phyloP scores from a whole-genome alignment of 2,888 invertebrate genomes.

The Dasypogon diadema region DNA sequence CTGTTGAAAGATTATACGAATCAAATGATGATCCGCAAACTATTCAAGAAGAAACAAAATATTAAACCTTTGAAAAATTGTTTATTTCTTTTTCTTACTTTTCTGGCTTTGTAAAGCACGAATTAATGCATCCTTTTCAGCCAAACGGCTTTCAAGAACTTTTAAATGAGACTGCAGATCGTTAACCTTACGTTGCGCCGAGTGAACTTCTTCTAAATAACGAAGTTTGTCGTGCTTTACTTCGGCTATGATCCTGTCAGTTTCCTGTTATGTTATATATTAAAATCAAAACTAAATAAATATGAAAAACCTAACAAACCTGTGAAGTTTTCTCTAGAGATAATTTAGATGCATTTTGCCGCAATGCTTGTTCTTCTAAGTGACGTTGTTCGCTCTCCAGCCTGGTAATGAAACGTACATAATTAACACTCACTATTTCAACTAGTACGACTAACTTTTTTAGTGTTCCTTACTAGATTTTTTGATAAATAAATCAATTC shows the following conservation, averaged over 20 bases:
- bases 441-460: no score
- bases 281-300: slow-evolving; percentile 50
- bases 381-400: slow-evolving; percentile 86
- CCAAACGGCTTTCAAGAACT: slow-evolving; percentile 87
- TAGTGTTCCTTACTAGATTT: no score
- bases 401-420: no score
- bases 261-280: slow-evolving; percentile 72
- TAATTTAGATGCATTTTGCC: slow-evolving; percentile 86
- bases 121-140: slow-evolving; percentile 92
- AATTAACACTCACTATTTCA: no score
- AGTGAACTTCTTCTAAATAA: slow-evolving; percentile 90
- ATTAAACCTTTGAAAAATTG: no score
- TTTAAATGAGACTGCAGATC: slow-evolving; percentile 89
- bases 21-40: slow-evolving; percentile 59
- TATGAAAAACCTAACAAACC: slow-evolving; percentile 43
- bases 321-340: slow-evolving; percentile 69
- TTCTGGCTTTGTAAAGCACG: slow-evolving; percentile 84
- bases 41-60: slow-evolving; percentile 13
- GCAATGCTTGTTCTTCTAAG: slow-evolving; percentile 82
- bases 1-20: slow-evolving; percentile 58
- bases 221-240: slow-evolving; percentile 87
- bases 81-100: slow-evolving; percentile 54
- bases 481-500: no score
- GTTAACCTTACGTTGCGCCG: slow-evolving; percentile 86
- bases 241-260: slow-evolving; percentile 86